Evolutionary conservation across 2,797 vertebrate species (phyloP), one percentile per base, ranked within the genome.

Genomic region (Kryptolebias ocellatus): DNA sequence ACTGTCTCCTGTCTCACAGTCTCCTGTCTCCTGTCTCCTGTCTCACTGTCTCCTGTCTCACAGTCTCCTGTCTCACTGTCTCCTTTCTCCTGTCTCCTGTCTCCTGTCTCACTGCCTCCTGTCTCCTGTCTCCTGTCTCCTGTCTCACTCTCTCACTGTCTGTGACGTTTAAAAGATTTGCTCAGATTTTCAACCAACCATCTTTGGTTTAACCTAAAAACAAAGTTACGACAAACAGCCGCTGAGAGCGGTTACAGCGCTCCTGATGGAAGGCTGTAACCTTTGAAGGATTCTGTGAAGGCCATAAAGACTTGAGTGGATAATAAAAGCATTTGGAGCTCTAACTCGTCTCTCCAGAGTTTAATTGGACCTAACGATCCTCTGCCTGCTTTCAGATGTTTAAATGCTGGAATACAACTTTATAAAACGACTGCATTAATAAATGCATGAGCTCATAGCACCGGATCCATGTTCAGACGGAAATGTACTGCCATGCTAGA

Each of bases 271-370:
- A 53, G 47, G 60, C 70, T 16, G 11, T 60, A 49, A 65, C 60
- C 53, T 66, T 37, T 76, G 72, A 70, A 68, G 64, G 60, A 63
- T 57, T 64, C 74, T 18, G 31, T 0, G 53, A 67, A 9, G 42
- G 74, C 53, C 8, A 44, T 73, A 60, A 28, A 34, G 45, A 65
- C 68, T 50, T 55, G 1, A 76, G 12, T 52, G 65, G 34, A 55
- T 50, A 64, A 76, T 80, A 81, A 74, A 79, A 63, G 55, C 29
- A 31, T 68, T 73, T 47, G 45, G 55, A 57, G 71, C 70, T 67
- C 27, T 4, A 8, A 20, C 42, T 80, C 52, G 20, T 69, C 63
- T 74, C 42, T 67, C 51, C 52, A 56, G 65, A 37, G 31, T 64
- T 78, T 80, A 75, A 80, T 65, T 2, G 61, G 1, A 58, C 69